Evolutionary conservation across 2,888 invertebrate species (phyloP).

Genomic region (Xanthia togata): DNA sequence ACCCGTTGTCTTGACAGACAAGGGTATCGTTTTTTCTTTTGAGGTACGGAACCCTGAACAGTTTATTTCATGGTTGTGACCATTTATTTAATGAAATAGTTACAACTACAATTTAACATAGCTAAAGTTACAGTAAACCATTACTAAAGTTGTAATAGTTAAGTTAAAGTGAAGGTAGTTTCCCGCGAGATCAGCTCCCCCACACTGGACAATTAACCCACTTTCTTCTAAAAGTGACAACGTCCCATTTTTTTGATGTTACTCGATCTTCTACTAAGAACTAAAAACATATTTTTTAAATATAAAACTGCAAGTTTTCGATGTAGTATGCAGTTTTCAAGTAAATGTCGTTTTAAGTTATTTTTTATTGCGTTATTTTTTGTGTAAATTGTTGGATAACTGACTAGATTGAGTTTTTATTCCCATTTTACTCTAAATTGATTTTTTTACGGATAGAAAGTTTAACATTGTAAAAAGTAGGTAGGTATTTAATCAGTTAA

Average conservation of each 20-base stretch:
- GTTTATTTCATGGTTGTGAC: not conserved
- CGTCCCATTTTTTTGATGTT: conserved; percentile 19
- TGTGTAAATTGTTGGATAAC: not conserved
- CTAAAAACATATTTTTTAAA: not conserved
- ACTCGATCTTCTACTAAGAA: not conserved
- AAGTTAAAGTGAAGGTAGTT: conserved; percentile 5
- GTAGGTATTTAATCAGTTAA: not conserved
- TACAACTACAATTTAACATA: not conserved
- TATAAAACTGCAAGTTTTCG: conserved; percentile 19
- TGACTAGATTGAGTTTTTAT: conserved; percentile 1
- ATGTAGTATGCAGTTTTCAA: conserved; percentile 32
- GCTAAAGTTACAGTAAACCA: not conserved
- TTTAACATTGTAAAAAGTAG: not conserved
- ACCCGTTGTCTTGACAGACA: too few relatives aligned
- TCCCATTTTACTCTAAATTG: not conserved
- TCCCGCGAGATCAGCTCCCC: conserved; percentile 1
- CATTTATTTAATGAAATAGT: not conserved
- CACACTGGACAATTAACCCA: conserved; percentile 43
- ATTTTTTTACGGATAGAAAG: not conserved
- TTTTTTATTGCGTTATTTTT: not conserved
- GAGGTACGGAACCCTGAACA: not conserved
- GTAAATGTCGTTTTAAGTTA: conserved; percentile 29
- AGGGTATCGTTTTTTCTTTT: not conserved
- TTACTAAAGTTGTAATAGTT: conserved; percentile 8
- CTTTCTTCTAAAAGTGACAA: conserved; percentile 40